Evolutionary conservation across 2,113 vertebrate species (phyloP).

Genomic region (Pontoporia blainvillei): DNA sequence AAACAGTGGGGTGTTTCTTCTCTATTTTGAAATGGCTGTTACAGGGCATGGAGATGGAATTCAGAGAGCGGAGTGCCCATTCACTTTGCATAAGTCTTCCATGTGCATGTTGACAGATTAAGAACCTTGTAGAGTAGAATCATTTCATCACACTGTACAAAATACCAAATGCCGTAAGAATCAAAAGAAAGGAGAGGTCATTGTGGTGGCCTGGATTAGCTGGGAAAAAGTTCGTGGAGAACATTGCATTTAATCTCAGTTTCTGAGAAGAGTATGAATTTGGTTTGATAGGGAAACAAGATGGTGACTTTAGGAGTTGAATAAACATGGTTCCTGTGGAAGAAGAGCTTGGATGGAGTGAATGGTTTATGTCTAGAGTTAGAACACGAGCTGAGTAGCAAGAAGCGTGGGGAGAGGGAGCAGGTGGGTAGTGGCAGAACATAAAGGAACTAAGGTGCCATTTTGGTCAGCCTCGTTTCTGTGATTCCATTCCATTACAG

Average conservation of each 20-base stretch:
- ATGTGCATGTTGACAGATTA: background rate
- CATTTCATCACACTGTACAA: background rate
- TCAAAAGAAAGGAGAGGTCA: background rate
- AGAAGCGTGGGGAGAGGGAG: background rate
- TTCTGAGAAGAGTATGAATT: background rate
- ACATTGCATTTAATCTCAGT: background rate
- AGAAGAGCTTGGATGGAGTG: background rate
- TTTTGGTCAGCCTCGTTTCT: background rate
- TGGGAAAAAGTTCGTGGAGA: background rate
- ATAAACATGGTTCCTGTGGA: background rate
- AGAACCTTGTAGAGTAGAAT: background rate
- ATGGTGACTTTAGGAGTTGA: background rate
- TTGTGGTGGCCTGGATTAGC: background rate
- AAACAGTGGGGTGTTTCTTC: background rate
- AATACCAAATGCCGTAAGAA: background rate
- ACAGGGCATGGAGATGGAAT: background rate
- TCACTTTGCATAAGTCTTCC: background rate
- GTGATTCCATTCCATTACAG: background rate
- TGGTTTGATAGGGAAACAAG: background rate
- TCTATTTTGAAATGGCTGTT: background rate
- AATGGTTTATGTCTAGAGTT: background rate
- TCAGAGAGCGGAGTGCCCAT: background rate
- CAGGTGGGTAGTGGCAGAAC: background rate
- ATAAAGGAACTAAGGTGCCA: background rate
- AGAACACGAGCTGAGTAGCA: background rate